Base-by-base conservation (phyloP, 2,888 invertebrate species). In the Aethes cnicana region DNA sequence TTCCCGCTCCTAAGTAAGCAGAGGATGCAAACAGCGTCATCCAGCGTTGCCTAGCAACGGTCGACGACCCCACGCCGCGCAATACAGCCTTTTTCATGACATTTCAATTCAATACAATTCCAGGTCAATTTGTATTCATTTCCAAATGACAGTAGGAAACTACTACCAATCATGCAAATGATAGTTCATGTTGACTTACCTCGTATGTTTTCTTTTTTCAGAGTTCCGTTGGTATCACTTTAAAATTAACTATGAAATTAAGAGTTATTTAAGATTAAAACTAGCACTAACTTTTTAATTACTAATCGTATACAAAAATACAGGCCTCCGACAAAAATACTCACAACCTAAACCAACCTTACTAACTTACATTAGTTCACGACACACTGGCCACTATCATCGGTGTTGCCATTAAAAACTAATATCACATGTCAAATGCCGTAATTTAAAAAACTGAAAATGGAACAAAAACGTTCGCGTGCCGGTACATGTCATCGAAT, bases 381-480 rank as follows among this genome's bases (percentile, higher is more conserved):
- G 33, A 16, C 1, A 39, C 54, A 59, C 59, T 60, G 60, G 53
- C 57, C 55, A 61, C 55, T 55, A 47, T 54, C 54, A 41, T 50
- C 57, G 36, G 47, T 42, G 49, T 58, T 36, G 49, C 57, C 57
- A 58, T 48, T 62, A 63, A 69, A 66, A 69, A 67, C 68, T 58
- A 74, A 71, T 65, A 69, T 77, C 74, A 77, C 72, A 74, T 79
- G 72, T 70, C 71, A 74, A 73, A 68, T 71, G 63, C 61, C 46
- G 44, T 57, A 67, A 68, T 69, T 68, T 62, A 71, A 74, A 76
- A 76, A 75, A 74, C 68, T 55, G 58, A 65, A 69, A 68, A 76
- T 72, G 69, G 76, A 85, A 85, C 80, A 87, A 87, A 84, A 85
- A 80, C 83, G 77, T 83, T 82, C 87, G 81, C 86, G 87, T 83